Conservation (phyloP, 1,140 invertebrate species). For the Euura lappo region DNA sequence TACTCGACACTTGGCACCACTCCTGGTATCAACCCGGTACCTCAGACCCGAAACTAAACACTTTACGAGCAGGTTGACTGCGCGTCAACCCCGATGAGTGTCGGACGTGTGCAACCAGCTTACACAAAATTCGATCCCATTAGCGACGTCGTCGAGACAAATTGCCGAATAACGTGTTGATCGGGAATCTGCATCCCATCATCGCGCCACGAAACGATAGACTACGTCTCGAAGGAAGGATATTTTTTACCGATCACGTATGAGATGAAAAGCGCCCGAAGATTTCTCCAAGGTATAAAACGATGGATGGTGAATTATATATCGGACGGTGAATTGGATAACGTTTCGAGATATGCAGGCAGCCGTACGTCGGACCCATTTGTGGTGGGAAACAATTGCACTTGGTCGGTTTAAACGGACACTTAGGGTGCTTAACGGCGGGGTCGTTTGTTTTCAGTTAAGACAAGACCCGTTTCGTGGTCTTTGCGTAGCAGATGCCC, state of each 20-base stretch:
- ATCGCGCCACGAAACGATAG: slow-evolving; percentile 10
- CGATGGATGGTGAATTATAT: too few relatives aligned
- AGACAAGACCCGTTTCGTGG: neutral
- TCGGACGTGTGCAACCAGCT: slow-evolving; percentile 49
- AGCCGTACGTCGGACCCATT: neutral
- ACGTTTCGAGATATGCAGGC: too few relatives aligned
- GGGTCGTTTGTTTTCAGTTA: neutral
- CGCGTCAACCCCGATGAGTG: slow-evolving; percentile 56
- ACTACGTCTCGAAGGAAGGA: neutral
- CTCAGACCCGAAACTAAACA: slow-evolving; percentile 55
- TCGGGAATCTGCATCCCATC: too few relatives aligned
- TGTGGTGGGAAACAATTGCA: slow-evolving; percentile 1
- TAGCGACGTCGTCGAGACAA: slow-evolving; percentile 40
- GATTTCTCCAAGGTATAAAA: slow-evolving; percentile 50
- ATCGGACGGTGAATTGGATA: too few relatives aligned
- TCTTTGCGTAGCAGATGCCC: neutral
- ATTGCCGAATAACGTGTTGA: neutral
- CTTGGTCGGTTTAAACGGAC: neutral
- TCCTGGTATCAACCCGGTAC: slow-evolving; percentile 27
- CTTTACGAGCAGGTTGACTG: slow-evolving; percentile 60
- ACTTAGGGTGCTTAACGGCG: neutral
- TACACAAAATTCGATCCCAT: slow-evolving; percentile 58
- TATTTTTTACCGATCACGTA: slow-evolving; percentile 6
- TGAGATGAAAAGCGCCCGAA: slow-evolving; percentile 45
- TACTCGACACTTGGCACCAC: slow-evolving; percentile 33